Conservation (phyloP, 2,113 vertebrate species). For the Stigmatopora argus region DNA sequence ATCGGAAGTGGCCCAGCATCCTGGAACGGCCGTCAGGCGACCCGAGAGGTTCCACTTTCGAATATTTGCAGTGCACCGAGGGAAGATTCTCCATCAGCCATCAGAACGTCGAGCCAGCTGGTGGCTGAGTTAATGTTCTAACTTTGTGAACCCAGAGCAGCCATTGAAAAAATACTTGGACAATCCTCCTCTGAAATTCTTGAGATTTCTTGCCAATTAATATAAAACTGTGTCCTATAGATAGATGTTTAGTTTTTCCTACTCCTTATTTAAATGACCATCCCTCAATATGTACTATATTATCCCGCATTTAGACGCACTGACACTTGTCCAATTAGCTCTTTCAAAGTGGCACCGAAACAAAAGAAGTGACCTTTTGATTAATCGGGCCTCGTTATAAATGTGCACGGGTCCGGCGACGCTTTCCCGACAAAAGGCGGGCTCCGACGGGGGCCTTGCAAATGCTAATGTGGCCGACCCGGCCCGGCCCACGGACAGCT, state of each 20-base stretch:
- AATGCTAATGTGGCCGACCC: conserved; percentile 44
- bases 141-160: conserved; percentile 32
- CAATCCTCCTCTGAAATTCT: conserved; percentile 29
- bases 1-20: not conserved
- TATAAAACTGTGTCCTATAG: conserved; percentile 34
- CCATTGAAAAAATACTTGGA: conserved; percentile 17
- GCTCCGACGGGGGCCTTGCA: conserved; percentile 42
- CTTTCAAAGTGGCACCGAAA: conserved; percentile 37
- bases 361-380: conserved; percentile 26
- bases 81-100: conserved; percentile 46
- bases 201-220: conserved; percentile 34
- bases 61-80: conserved; percentile 55
- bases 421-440: conserved; percentile 14
- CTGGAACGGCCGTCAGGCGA: not conserved
- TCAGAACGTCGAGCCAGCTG: conserved; percentile 35
- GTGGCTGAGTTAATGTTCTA: conserved; percentile 48
- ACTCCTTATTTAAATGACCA: conserved; percentile 19
- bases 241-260: conserved; percentile 5
- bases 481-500: conserved; percentile 35
- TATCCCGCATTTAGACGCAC: conserved; percentile 6
- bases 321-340: conserved; percentile 36
- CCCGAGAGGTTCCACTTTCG: conserved; percentile 1
- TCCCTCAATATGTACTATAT: conserved; percentile 12
- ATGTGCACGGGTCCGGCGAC: conserved; percentile 20
- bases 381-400: conserved; percentile 31